A percentile compares a stretch with the other conserved stretches of the same genome.
phyloP scores from a whole-genome alignment of 1,140 invertebrate genomes.

The Atta texana region DNA sequence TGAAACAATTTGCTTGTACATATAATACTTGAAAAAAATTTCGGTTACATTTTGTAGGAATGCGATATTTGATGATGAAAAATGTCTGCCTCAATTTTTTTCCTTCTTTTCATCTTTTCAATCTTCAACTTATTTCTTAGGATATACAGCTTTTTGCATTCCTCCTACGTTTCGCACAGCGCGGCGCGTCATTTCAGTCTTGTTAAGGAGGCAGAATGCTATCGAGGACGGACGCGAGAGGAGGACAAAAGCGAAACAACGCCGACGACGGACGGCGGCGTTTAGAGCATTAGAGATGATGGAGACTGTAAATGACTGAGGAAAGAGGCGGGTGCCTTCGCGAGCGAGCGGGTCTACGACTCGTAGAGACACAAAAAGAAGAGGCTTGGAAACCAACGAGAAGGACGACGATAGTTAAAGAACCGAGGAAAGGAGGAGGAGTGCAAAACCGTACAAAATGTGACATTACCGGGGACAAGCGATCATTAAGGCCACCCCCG shows the following conservation, averaged over 20 bases:
- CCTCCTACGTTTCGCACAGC: neutral
- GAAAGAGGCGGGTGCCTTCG: constrained; percentile 6
- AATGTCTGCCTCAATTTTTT: neutral
- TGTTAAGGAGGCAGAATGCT: neutral
- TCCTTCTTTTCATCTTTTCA: neutral
- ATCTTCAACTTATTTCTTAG: neutral
- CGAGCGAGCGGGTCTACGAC: neutral
- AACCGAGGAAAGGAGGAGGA: neutral
- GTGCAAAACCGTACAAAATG: constrained; percentile 56
- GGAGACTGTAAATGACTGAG: constrained; percentile 40
- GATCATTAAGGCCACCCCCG: constrained; percentile 61
- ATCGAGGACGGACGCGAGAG: constrained; percentile 8
- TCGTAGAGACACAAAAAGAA: constrained; percentile 30
- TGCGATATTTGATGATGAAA: neutral
- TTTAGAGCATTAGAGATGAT: constrained; percentile 41
- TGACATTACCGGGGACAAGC: constrained; percentile 58
- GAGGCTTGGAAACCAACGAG: neutral
- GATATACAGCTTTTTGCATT: neutral
- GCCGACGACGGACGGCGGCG: neutral
- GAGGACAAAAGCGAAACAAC: constrained; percentile 2
- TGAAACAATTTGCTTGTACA: no score
- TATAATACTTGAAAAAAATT: no score
- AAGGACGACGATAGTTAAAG: constrained; percentile 42
- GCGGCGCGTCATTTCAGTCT: neutral
- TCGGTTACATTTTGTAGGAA: no score